Conservation (phyloP, 2,888 invertebrate species). For the Azorinus chamasolen region DNA sequence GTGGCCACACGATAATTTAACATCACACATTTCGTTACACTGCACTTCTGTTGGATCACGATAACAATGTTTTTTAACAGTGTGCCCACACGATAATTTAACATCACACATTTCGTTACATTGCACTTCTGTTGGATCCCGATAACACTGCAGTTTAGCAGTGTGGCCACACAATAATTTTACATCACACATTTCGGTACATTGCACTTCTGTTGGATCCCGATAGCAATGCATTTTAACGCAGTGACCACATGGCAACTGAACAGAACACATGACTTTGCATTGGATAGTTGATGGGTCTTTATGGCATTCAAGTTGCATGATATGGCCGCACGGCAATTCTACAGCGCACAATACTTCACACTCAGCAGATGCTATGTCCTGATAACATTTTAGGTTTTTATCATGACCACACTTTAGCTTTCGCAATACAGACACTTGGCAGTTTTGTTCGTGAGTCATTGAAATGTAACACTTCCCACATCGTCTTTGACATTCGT, state of each 20-base stretch:
- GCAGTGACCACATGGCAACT: constrained; percentile 88
- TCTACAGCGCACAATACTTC: too few relatives aligned
- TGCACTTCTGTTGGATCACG: neutral
- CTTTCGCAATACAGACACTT: too few relatives aligned
- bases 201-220: neutral
- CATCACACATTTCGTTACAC: constrained; percentile 77
- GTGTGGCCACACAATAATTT: constrained; percentile 88
- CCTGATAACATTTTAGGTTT: neutral
- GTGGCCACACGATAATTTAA: constrained; percentile 88
- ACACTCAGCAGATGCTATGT: too few relatives aligned
- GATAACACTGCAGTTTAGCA: constrained; percentile 77
- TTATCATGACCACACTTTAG: too few relatives aligned
- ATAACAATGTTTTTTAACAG: constrained; percentile 77
- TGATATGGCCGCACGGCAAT: too few relatives aligned
- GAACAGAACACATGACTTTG: constrained; percentile 81
- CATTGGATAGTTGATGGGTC: too few relatives aligned
- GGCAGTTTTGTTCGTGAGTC: too few relatives aligned
- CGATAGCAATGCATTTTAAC: constrained; percentile 76
- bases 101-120: constrained; percentile 81
- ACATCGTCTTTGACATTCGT: too few relatives aligned
- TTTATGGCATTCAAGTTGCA: neutral
- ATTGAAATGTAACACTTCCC: too few relatives aligned
- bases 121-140: neutral
- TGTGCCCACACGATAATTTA: constrained; percentile 88
- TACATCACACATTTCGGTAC: constrained; percentile 81